A percentile compares a stretch with the other conserved stretches of the same genome.
Conservation (phyloP, 2,888 invertebrate species). For the Phalera bucephala region DNA sequence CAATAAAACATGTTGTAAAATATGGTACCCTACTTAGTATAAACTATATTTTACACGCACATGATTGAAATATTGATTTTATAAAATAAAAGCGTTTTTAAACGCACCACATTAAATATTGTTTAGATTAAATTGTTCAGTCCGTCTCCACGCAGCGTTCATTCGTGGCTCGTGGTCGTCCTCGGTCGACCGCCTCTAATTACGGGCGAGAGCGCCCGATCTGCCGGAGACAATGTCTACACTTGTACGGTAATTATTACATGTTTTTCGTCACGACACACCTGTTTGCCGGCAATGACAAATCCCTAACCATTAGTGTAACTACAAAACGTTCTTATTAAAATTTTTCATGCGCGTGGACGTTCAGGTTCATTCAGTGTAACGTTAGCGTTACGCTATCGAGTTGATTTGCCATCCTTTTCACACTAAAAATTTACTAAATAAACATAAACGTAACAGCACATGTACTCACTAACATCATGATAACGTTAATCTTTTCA, state of each 20-base stretch:
- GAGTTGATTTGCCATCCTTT: no score
- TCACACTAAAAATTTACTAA: no score
- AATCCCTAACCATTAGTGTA: slow-evolving; percentile 49
- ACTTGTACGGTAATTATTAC: slow-evolving; percentile 59
- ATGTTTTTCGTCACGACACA: slow-evolving; percentile 61
- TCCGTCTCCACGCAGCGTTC: not conserved
- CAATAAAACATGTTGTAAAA: no score
- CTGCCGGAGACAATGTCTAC: slow-evolving; percentile 59
- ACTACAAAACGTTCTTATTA: slow-evolving; percentile 43
- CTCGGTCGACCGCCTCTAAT: slow-evolving; percentile 55
- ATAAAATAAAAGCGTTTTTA: no score
- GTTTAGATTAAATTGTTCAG: not conserved
- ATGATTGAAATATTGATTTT: no score
- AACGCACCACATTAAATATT: no score
- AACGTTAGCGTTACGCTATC: no score
- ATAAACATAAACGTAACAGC: no score
- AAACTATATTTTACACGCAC: no score
- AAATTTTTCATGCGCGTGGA: slow-evolving; percentile 36
- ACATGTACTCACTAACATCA: no score
- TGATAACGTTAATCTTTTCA: no score
- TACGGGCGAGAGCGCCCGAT: slow-evolving; percentile 53
- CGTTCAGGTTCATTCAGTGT: slow-evolving; percentile 4
- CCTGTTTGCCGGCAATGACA: slow-evolving; percentile 60
- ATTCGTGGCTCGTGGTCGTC: slow-evolving; percentile 32
- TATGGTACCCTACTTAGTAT: no score